Evolutionary conservation across 1,140 invertebrate species (phyloP).

Genomic region (Drosophila repletoides): DNA sequence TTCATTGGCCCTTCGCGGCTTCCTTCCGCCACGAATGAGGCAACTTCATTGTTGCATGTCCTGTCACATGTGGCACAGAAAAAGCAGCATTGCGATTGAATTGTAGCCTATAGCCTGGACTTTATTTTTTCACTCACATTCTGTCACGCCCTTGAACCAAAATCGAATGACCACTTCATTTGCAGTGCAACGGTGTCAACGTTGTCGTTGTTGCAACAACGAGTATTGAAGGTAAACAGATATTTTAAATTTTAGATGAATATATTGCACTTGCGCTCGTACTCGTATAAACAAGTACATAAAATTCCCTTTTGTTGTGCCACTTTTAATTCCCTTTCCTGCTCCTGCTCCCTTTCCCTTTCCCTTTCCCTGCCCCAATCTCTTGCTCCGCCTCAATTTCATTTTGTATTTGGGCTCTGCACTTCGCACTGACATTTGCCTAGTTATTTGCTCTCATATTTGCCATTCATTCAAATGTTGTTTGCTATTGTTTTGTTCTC

Average conservation of each 20-base stretch:
- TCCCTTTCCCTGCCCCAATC: neutral
- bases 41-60: constrained; percentile 34
- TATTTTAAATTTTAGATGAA: too few species aligned
- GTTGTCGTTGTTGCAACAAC: too few species aligned
- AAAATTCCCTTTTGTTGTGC: neutral
- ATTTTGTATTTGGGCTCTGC: constrained; percentile 12
- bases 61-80: constrained; percentile 38
- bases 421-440: constrained; percentile 47
- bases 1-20: constrained; percentile 31
- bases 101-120: too few species aligned
- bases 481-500: constrained; percentile 27
- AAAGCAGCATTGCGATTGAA: too few species aligned
- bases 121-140: neutral
- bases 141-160: constrained; percentile 60
- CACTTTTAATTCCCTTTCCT: neutral
- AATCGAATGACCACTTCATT: constrained; percentile 28
- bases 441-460: constrained; percentile 46
- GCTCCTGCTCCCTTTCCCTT: constrained; percentile 5
- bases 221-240: too few species aligned
- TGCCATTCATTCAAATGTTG: constrained; percentile 39
- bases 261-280: neutral
- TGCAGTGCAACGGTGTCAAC: too few species aligned
- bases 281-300: neutral
- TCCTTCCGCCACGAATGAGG: neutral
- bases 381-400: constrained; percentile 16